Evolutionary conservation across 2,113 vertebrate species (phyloP), one percentile per base, ranked within the genome.

Genomic region (Tautogolabrus adspersus): DNA sequence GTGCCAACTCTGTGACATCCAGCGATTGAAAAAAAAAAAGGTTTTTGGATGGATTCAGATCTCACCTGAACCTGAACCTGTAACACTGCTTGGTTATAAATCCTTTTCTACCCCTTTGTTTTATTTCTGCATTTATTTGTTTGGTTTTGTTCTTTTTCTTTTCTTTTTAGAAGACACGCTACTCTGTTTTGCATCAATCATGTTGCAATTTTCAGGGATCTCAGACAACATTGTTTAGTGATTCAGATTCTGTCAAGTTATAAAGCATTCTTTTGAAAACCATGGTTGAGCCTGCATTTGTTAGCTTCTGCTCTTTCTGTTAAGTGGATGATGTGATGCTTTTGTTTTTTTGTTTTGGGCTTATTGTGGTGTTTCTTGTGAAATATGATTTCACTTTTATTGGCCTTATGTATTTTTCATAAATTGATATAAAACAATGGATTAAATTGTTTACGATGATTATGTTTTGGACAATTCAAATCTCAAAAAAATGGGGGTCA

Each of bases 331-430:
- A 84, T 81, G 81, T 87, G 58, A 74, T 71, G 62, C 13, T 77
- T 90, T 88, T 77, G 42, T 84, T 80, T 78, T 56, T 40, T 57
- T 61, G 76, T 44, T 46, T 57, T 84, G 73, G 58, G 84, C 88
- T 91, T 88, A 78, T 71, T 91, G 89, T 89, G 87, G 84, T 87
- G 87, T 89, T 90, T 88, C 79, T 77, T 91, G 90, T 92, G 86
- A 81, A 66, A 76, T 83, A 83, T 88, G 65, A 68, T 88, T 91
- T 88, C 87, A 89, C 71, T 84, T 92, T 85, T 91, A 75, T 91
- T 90, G 89, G 83, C 90, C 85, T 93, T 91, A 89, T 93, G 91
- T 93, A 89, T 93, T 92, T 91, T 93, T 91, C 86, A 92, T 84
- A 90, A 87, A 92, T 85, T 89, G 88, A 87, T 91, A 92, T 91